Conservation (phyloP, 64 coral and sea anemone genomes). For the Montipora capricornis region DNA sequence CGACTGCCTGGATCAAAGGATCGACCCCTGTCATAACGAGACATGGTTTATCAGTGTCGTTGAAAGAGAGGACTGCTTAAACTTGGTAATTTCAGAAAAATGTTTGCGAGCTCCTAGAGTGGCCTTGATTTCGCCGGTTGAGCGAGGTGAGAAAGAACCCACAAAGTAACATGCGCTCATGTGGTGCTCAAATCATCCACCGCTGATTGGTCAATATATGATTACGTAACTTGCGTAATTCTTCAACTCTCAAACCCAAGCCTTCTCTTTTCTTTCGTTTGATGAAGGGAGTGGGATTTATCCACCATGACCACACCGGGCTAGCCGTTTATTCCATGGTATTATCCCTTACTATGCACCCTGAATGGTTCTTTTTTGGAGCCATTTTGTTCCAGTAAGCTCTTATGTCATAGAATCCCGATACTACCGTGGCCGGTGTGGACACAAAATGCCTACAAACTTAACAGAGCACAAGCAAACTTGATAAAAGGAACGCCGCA, state of each 20-base stretch:
- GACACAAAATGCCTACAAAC: too few species aligned
- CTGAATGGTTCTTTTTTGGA: too few species aligned
- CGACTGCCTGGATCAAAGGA: conserved; percentile 94
- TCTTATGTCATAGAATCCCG: too few species aligned
- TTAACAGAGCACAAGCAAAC: too few species aligned
- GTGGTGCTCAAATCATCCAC: background rate
- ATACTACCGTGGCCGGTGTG: too few species aligned
- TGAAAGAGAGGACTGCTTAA: conserved; percentile 15
- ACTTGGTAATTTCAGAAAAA: background rate
- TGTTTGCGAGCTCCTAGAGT: too few species aligned
- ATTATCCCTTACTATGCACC: too few species aligned
- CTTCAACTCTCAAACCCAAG: background rate
- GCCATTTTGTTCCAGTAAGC: too few species aligned
- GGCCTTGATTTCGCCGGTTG: background rate
- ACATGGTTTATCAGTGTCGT: conserved; percentile 67
- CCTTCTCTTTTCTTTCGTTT: background rate
- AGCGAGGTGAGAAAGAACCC: background rate
- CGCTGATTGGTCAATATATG: conserved; percentile 23
- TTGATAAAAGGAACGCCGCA: too few species aligned
- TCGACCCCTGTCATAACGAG: conserved; percentile 90
- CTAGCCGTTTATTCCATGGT: too few species aligned
- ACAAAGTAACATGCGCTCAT: background rate
- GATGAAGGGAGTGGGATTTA: background rate
- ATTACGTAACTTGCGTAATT: background rate
- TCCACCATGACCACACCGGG: too few species aligned